A percentile compares a stretch with the other conserved stretches of the same genome.
These are phyloP conservation scores for Chloromyia formosa DNA, from an alignment of 2,888 invertebrate genomes.

Conservation along the genomic window DNA sequence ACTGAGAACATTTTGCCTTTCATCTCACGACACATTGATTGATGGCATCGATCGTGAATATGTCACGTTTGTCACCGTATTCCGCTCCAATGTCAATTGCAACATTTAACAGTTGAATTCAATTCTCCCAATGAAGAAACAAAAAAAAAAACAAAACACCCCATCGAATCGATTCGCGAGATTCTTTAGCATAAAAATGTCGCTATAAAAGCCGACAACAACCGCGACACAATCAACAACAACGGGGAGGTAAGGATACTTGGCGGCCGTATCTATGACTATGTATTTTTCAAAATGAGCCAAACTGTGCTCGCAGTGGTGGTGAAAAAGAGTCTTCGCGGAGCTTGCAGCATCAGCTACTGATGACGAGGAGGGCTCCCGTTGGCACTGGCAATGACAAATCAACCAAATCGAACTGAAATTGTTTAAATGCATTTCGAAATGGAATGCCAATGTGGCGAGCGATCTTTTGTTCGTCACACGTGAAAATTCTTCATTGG, in stretches of 20 bases:
- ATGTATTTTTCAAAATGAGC: too few relatives aligned
- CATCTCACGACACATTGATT: slow-evolving; percentile 34
- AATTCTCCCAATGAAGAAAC: not conserved
- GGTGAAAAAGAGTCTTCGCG: too few relatives aligned
- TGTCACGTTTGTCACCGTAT: slow-evolving; percentile 43
- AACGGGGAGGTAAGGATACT: not conserved
- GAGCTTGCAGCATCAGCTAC: too few relatives aligned
- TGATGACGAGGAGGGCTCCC: too few relatives aligned
- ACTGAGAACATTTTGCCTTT: not conserved
- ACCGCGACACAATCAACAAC: slow-evolving; percentile 28
- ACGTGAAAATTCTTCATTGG: slow-evolving; percentile 4
- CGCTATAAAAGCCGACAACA: slow-evolving; percentile 17
- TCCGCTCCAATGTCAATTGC: slow-evolving; percentile 38
- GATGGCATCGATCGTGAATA: slow-evolving; percentile 38
- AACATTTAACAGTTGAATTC: slow-evolving; percentile 15
- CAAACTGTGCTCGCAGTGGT: too few relatives aligned
- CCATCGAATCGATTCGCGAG: not conserved
- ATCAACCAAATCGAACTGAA: not conserved
- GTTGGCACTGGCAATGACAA: not conserved
- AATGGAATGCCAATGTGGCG: slow-evolving; percentile 12
- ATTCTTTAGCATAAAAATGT: slow-evolving; percentile 36
- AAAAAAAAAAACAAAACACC: not conserved
- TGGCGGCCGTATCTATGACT: too few relatives aligned
- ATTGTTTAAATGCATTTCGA: not conserved
- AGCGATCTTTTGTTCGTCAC: slow-evolving; percentile 12